These are phyloP conservation scores for Melopsittacus undulatus DNA, from an alignment of 2,797 vertebrate genomes.

Conservation along the genomic window DNA sequence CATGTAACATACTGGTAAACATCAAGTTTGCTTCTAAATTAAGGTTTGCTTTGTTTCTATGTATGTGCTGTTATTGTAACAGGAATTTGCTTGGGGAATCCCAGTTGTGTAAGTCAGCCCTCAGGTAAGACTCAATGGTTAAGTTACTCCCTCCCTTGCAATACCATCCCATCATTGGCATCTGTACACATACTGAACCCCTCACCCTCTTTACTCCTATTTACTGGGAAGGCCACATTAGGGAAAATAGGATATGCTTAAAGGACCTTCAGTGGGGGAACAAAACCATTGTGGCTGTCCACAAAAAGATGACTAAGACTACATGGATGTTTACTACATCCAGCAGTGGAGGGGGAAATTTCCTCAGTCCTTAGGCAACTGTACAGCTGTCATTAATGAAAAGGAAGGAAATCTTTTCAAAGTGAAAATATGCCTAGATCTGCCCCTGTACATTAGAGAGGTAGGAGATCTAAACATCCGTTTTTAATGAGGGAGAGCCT, in stretches of 20 bases:
- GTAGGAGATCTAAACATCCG: constrained; percentile 9
- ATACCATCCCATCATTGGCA: not conserved
- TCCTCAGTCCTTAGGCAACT: constrained; percentile 1
- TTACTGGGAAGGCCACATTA: not conserved
- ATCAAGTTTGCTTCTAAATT: not conserved
- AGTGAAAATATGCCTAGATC: constrained; percentile 55
- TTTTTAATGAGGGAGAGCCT: constrained; percentile 54
- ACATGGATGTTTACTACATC: not conserved
- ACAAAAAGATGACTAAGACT: not conserved
- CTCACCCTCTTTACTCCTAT: not conserved
- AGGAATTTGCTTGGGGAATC: not conserved
- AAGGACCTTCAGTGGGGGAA: not conserved
- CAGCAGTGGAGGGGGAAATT: not conserved
- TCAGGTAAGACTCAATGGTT: not conserved
- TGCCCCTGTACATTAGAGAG: constrained; percentile 21
- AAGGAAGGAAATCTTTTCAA: constrained; percentile 50
- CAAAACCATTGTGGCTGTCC: not conserved
- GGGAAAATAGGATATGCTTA: not conserved
- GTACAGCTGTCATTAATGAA: constrained; percentile 49
- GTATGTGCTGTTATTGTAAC: not conserved
- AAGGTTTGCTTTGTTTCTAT: not conserved
- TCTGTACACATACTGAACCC: not conserved
- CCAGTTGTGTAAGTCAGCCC: not conserved
- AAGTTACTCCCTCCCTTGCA: not conserved
- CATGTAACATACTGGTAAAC: not conserved